Percentiles rank a stretch among this genome's conserved stretches.
phyloP scores from a whole-genome alignment of 1,140 invertebrate species.

The Heliconius melpomene region DNA sequence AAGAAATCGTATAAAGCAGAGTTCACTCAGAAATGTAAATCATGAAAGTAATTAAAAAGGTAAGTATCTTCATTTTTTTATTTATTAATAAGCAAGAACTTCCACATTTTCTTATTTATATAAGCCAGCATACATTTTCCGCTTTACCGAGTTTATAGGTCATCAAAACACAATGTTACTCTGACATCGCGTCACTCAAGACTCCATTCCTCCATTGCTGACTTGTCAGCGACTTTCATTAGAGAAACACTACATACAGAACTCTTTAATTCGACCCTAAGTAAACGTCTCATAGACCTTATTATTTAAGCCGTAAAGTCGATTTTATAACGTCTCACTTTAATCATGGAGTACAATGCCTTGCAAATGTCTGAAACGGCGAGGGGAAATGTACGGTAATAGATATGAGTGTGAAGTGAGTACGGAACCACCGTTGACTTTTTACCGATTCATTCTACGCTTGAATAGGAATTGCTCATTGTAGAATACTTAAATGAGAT shows the following conservation, averaged over 20 bases:
- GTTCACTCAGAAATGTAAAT: not conserved
- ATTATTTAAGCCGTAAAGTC: not conserved
- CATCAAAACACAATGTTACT: slow-evolving; percentile 32
- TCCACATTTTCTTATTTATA: not conserved
- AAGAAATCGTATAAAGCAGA: not conserved
- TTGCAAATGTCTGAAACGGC: slow-evolving; percentile 30
- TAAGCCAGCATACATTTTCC: slow-evolving; percentile 18
- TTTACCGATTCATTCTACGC: not conserved
- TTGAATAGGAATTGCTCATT: slow-evolving; percentile 16
- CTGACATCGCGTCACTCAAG: slow-evolving; percentile 33
- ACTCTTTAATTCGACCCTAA: slow-evolving; percentile 31
- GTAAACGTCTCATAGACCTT: slow-evolving; percentile 17
- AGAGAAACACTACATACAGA: slow-evolving; percentile 34
- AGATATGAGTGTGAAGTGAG: slow-evolving; percentile 24
- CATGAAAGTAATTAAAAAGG: not conserved
- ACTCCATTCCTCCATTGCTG: slow-evolving; percentile 19
- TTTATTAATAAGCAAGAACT: not conserved
- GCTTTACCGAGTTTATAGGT: slow-evolving; percentile 30
- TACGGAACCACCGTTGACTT: slow-evolving; percentile 23
- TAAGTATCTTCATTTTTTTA: not conserved
- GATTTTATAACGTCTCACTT: slow-evolving; percentile 12
- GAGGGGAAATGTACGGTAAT: slow-evolving; percentile 30
- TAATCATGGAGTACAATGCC: slow-evolving; percentile 28
- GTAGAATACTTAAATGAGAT: not conserved
- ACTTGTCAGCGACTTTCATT: slow-evolving; percentile 34